phyloP scores from a whole-genome alignment of 1,140 invertebrate genomes.

The Monochamus saltuarius region DNA sequence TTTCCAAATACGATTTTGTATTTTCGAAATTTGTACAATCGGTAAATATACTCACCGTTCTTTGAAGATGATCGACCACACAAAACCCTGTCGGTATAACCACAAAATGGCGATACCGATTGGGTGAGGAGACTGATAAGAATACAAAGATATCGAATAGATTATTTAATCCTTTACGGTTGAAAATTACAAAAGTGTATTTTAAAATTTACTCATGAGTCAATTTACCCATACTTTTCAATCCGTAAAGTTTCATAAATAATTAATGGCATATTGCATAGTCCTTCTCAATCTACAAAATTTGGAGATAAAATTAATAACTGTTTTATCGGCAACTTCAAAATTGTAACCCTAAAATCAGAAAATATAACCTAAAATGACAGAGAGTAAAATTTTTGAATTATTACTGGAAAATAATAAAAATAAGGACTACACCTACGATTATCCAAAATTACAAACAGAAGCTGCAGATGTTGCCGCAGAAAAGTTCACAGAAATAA shows the following conservation, averaged over 20 bases:
- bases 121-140: neutral
- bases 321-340: too few relatives aligned
- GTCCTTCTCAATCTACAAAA: too few relatives aligned
- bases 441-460: slow-evolving; percentile 27
- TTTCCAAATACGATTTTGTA: slow-evolving; percentile 13
- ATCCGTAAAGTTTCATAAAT: too few relatives aligned
- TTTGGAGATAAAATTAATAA: too few relatives aligned
- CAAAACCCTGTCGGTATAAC: slow-evolving; percentile 6
- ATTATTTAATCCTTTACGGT: neutral
- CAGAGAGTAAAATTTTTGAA: slow-evolving; percentile 25
- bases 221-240: too few relatives aligned
- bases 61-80: slow-evolving; percentile 2
- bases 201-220: too few relatives aligned
- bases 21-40: slow-evolving; percentile 29
- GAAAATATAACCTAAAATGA: slow-evolving; percentile 21
- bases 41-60: slow-evolving; percentile 26
- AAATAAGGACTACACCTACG: neutral
- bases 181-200: too few relatives aligned
- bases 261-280: too few relatives aligned
- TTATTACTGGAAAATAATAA: slow-evolving; percentile 19
- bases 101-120: slow-evolving; percentile 3
- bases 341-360: too few relatives aligned
- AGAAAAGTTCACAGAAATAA: slow-evolving; percentile 26
- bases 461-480: slow-evolving; percentile 23
- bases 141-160: neutral